Conservation (phyloP, 2,113 vertebrate species). For the Butorides virescens region DNA sequence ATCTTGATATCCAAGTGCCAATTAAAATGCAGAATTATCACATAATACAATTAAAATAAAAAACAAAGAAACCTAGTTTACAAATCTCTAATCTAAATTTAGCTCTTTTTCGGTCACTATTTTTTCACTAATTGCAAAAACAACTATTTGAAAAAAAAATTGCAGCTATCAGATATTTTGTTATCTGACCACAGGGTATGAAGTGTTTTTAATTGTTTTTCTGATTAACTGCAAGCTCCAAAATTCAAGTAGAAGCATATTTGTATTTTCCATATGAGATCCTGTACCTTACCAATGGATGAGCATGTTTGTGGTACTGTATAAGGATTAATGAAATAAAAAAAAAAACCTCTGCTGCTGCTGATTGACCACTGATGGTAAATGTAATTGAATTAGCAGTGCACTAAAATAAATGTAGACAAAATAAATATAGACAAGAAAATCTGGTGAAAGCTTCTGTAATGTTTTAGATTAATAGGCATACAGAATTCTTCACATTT, state of each 20-base stretch:
- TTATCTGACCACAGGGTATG: constrained; percentile 44
- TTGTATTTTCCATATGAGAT: constrained; percentile 52
- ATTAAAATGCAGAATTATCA: constrained; percentile 39
- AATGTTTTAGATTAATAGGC: constrained; percentile 87
- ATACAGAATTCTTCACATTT: constrained; percentile 91
- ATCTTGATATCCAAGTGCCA: constrained; percentile 31
- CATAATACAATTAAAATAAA: neutral
- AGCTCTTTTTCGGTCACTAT: neutral
- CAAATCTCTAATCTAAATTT: constrained; percentile 21
- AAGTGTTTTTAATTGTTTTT: constrained; percentile 59
- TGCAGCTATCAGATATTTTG: constrained; percentile 31
- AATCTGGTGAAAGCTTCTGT: constrained; percentile 82
- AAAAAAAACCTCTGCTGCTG: constrained; percentile 13
- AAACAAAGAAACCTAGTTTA: neutral
- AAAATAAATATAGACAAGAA: constrained; percentile 84
- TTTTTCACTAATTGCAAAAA: constrained; percentile 30
- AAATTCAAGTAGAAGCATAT: constrained; percentile 52
- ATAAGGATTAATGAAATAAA: constrained; percentile 76
- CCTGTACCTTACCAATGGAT: constrained; percentile 54
- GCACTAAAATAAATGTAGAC: constrained; percentile 80
- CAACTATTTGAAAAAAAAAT: neutral
- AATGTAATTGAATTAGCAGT: constrained; percentile 84
- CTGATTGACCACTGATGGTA: constrained; percentile 77
- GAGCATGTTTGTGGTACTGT: constrained; percentile 62
- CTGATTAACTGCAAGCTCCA: constrained; percentile 54